phyloP scores from a whole-genome alignment of 2,797 vertebrate genomes.

The Natrix natrix region DNA sequence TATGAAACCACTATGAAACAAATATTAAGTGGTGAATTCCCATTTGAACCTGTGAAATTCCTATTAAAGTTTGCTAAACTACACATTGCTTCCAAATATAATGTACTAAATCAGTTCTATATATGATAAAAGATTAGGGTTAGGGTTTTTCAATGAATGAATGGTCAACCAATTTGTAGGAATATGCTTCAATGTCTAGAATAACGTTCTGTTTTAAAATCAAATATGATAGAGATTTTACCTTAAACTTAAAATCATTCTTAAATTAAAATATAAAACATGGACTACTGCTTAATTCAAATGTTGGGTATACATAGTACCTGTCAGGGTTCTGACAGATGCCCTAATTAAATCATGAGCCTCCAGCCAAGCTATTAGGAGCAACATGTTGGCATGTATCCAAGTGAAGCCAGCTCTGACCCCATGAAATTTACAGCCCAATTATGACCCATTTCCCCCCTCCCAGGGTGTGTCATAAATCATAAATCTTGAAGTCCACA shows the following conservation, averaged over 20 bases:
- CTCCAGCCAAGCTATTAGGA: no score
- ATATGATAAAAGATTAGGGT: no score
- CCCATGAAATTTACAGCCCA: no score
- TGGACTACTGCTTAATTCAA: neutral
- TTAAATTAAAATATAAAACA: neutral
- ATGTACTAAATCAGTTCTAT: neutral
- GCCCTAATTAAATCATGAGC: no score
- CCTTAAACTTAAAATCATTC: neutral
- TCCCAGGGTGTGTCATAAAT: no score
- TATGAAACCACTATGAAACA: neutral
- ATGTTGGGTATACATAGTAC: neutral
- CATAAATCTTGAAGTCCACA: neutral
- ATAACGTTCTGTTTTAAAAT: neutral
- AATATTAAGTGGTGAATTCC: neutral
- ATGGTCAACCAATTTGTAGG: neutral
- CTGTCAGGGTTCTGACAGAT: no score
- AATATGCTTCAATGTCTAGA: neutral
- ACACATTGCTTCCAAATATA: neutral
- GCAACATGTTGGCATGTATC: no score
- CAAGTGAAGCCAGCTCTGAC: no score
- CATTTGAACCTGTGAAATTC: neutral
- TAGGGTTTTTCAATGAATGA: neutral
- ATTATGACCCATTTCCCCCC: no score
- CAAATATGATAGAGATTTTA: neutral
- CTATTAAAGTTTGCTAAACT: neutral